Base-by-base conservation (phyloP, 2,113 vertebrate species). In the Dascyllus trimaculatus region DNA sequence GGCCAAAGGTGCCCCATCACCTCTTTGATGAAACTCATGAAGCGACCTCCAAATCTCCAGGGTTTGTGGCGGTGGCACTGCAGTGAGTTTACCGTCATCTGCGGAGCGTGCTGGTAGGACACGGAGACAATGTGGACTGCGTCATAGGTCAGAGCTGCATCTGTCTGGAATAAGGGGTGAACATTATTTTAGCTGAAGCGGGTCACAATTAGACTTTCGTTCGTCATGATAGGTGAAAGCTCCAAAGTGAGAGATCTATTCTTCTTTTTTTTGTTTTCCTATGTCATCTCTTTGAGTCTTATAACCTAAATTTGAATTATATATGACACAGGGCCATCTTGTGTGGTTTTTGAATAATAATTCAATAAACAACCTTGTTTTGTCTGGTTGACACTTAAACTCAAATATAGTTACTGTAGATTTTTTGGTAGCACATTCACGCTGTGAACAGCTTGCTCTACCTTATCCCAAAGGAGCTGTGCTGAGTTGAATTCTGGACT, bases 1-100 rank as follows among this genome's bases (percentile, higher is more conserved):
- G 49, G 63, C 52, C 48, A 86, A 80, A 77, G 54, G 79, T 80
- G 67, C 60, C 8, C 45, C 78, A 46, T 96, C 94, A 99, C 98
- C 97, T 99, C 97, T 90, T 99, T 99, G 84, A 99, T 99, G 92
- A 98, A 98, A 71, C 96, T 97, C 98, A 99, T 99, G 92, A 95
- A 95, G 90, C 98, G 98, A 1, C 96, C 96, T 0, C 98, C 98
- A 3, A 99, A 99, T 86, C 98, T 94, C 98, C 98, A 99, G 81
- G 98, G 98, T 84, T 99, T 99, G 94, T 99, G 98, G 14, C 98
- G 96, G 70, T 99, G 98, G 90, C 98, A 99, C 93, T 99, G 98
- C 90, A 99, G 94, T 4, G 98, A 99, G 94, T 99, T 99, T 5
- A 99, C 98, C 0, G 97, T 99, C 98, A 99, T 99, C 95, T 98